Conservation (phyloP, 2,113 vertebrate genomes). For the Cynoglossus semilaevis region DNA sequence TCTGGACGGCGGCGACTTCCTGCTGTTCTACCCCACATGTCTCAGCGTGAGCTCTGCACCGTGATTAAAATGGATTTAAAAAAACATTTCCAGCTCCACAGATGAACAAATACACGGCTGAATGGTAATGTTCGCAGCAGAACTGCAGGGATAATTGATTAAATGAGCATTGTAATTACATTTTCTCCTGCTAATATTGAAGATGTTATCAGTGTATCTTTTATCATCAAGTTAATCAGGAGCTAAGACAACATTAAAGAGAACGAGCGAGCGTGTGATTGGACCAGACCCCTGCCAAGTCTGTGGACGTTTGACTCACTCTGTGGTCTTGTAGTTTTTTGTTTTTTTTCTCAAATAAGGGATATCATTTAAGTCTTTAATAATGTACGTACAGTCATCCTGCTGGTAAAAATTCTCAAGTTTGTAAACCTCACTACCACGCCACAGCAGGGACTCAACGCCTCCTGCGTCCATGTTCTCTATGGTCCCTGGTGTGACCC, state of each 20-base stretch:
- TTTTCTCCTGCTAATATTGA: constrained; percentile 53
- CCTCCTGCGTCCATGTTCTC: no score
- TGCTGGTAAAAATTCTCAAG: no score
- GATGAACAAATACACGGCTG: constrained; percentile 37
- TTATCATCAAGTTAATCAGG: constrained; percentile 59
- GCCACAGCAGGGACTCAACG: no score
- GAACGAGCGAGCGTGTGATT: constrained; percentile 27
- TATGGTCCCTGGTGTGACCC: no score
- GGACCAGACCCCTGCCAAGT: neutral
- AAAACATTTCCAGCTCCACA: constrained; percentile 19
- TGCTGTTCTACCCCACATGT: constrained; percentile 6
- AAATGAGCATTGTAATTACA: constrained; percentile 59
- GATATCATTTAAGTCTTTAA: no score
- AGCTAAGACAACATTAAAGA: constrained; percentile 42
- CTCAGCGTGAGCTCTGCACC: neutral
- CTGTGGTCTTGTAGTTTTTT: no score
- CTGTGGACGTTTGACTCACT: no score
- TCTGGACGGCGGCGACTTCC: constrained; percentile 17
- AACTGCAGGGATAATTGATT: constrained; percentile 51
- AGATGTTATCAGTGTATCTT: constrained; percentile 56
- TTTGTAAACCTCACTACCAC: no score
- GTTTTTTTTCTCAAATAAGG: no score
- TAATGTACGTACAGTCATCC: no score
- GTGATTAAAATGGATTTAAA: neutral
- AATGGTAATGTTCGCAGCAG: constrained; percentile 20